These are phyloP conservation scores for Myotis planiceps DNA, from an alignment of 2,797 vertebrate species.

Conservation along the genomic window DNA sequence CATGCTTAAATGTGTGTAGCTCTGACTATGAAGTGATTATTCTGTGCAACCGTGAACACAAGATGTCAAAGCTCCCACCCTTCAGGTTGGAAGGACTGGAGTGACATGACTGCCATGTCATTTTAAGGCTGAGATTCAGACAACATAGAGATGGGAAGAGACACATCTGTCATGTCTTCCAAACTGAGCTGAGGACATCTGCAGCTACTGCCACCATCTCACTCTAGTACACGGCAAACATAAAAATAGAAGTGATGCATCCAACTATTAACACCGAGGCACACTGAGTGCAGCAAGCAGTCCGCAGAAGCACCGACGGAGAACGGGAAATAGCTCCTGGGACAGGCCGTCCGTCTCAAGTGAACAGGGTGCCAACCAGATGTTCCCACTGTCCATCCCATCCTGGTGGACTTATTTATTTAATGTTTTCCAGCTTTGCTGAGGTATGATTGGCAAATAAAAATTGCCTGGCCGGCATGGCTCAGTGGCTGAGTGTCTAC, in stretches of 20 bases:
- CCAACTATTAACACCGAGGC: constrained; percentile 63
- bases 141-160: constrained; percentile 23
- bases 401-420: neutral
- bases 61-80: neutral
- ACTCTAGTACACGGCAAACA: constrained; percentile 35
- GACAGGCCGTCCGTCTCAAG: neutral
- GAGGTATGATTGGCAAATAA: neutral
- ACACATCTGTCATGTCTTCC: constrained; percentile 72
- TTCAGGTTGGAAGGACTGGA: neutral
- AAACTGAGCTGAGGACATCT: constrained; percentile 75
- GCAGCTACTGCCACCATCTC: constrained; percentile 69
- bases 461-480: neutral
- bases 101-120: neutral
- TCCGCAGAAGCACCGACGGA: neutral
- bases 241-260: constrained; percentile 74
- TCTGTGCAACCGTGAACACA: neutral
- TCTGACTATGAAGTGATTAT: neutral
- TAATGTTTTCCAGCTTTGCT: neutral
- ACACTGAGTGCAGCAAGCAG: constrained; percentile 53
- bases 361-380: neutral
- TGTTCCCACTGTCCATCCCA: neutral
- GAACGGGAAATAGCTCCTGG: neutral
- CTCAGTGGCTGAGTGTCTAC: no score
- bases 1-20: neutral
- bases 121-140: constrained; percentile 44